Conservation (phyloP, 2,113 vertebrate species). For the Vidua macroura region DNA sequence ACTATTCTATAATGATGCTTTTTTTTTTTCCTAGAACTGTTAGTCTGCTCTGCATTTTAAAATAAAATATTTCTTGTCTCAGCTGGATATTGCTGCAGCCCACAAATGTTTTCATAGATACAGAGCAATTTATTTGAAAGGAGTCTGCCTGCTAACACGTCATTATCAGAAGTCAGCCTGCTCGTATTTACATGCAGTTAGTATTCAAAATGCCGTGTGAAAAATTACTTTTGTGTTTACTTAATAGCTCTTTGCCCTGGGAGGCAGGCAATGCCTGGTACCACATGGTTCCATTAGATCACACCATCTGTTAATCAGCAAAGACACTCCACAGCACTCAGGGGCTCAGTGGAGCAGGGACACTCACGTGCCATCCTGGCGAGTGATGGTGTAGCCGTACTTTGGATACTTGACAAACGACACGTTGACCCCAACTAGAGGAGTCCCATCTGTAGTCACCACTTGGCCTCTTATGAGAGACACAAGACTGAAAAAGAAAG, state of each 20-base stretch:
- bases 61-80: constrained; percentile 53
- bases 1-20: not conserved
- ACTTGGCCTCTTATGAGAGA: constrained; percentile 98
- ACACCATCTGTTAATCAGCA: constrained; percentile 30
- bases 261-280: constrained; percentile 5
- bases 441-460: constrained; percentile 95
- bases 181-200: constrained; percentile 55
- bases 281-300: constrained; percentile 17
- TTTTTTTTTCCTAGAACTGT: not conserved
- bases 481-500: constrained; percentile 83
- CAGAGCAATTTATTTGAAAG: constrained; percentile 29
- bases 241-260: constrained; percentile 40
- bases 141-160: constrained; percentile 11
- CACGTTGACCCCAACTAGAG: constrained; percentile 96
- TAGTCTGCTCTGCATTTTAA: constrained; percentile 61
- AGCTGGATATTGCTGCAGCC: constrained; percentile 51
- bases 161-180: constrained; percentile 29
- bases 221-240: constrained; percentile 36
- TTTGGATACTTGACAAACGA: constrained; percentile 98
- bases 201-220: constrained; percentile 34
- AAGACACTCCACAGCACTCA: not conserved
- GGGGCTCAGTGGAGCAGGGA: not conserved
- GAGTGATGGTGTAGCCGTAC: constrained; percentile 96
- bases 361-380: constrained; percentile 98
- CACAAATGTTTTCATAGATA: constrained; percentile 44